Percentiles rank a stretch among this genome's conserved stretches.
phyloP scores from a whole-genome alignment of 2,113 vertebrate species.

The Psittacara wagleri region DNA sequence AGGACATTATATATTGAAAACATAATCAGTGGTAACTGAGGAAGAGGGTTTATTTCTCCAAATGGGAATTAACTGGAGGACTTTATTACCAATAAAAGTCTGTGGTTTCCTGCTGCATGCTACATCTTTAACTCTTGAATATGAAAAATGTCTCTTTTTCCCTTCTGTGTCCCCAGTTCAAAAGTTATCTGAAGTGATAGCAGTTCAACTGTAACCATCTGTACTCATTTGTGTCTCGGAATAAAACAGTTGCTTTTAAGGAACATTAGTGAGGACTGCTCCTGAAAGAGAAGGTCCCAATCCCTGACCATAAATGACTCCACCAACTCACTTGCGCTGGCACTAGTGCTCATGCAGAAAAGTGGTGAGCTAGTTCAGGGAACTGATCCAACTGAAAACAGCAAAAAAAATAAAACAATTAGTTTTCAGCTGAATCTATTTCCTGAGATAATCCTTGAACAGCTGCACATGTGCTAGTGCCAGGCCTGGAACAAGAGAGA shows the following conservation, averaged over 20 bases:
- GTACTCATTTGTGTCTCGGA: not conserved
- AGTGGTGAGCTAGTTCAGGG: constrained; percentile 34
- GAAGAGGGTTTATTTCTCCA: not conserved
- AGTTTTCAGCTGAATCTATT: constrained; percentile 52
- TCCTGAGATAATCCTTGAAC: constrained; percentile 61
- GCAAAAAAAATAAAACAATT: constrained; percentile 61
- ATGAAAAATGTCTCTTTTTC: not conserved
- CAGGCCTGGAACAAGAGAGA: constrained; percentile 23
- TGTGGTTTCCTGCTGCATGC: not conserved
- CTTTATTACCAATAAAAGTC: not conserved
- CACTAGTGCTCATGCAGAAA: not conserved
- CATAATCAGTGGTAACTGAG: not conserved
- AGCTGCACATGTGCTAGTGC: constrained; percentile 35
- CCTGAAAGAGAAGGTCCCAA: not conserved
- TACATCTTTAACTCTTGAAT: not conserved
- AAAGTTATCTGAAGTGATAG: not conserved
- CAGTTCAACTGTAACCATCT: not conserved
- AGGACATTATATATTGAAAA: not conserved
- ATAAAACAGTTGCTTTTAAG: not conserved
- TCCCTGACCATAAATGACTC: not conserved
- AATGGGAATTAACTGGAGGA: not conserved
- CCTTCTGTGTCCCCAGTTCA: not conserved
- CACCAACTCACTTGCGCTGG: not conserved
- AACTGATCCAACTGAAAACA: constrained; percentile 35
- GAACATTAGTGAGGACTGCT: not conserved